A percentile compares a stretch with the other conserved stretches of the same genome.
Evolutionary conservation across 2,113 vertebrate species (phyloP).

Genomic region (Grantiella picta): DNA sequence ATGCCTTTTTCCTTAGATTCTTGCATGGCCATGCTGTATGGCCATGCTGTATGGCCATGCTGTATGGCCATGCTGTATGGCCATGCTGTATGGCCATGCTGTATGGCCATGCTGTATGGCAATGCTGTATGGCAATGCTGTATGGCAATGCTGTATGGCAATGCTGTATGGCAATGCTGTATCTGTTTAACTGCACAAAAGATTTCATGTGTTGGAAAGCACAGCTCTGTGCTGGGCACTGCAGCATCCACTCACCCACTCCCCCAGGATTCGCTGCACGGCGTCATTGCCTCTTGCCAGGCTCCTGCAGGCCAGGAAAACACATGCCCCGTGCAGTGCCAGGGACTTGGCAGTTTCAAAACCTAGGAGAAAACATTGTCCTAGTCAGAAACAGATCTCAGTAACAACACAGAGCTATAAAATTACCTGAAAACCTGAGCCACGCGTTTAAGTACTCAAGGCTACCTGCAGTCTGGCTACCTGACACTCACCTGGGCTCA

Average conservation of each 20-base stretch:
- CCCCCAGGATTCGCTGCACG: conserved; percentile 77
- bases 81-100: neutral
- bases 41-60: neutral
- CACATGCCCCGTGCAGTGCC: conserved; percentile 89
- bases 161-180: neutral
- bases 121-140: neutral
- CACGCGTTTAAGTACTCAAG: fast-evolving
- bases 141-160: neutral
- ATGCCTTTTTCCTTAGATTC: neutral
- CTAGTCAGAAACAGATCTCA: neutral
- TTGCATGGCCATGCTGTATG: fast-evolving
- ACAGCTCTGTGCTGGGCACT: neutral
- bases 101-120: neutral
- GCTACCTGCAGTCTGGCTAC: neutral
- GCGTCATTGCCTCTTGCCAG: conserved; percentile 80
- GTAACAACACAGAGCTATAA: neutral
- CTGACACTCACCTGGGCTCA: neutral
- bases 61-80: neutral
- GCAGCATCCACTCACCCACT: conserved; percentile 85
- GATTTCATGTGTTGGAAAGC: fast-evolving
- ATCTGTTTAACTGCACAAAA: neutral
- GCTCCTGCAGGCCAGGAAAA: conserved; percentile 92
- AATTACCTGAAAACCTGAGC: neutral
- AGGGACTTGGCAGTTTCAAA: conserved; percentile 95
- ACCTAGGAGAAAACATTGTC: conserved; percentile 73